phyloP scores from a whole-genome alignment of 2,888 invertebrate genomes.

The Microctonus brassicae region DNA sequence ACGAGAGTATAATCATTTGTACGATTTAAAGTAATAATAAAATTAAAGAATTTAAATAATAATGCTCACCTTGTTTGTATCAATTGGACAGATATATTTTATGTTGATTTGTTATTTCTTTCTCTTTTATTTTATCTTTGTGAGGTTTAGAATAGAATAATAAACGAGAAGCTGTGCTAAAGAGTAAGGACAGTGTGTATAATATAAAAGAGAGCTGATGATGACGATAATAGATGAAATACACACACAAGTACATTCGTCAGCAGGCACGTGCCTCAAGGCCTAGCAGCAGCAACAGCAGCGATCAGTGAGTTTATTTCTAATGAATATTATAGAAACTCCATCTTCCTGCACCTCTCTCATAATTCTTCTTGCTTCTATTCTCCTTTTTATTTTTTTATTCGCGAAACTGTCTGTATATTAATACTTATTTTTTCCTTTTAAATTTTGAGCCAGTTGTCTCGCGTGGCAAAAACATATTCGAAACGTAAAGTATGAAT shows the following conservation, averaged over 20 bases:
- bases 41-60: neutral
- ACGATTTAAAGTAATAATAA: neutral
- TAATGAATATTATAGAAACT: conserved; percentile 8
- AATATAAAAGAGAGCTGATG: conserved; percentile 21
- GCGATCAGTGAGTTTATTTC: conserved; percentile 18
- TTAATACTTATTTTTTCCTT: neutral
- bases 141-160: neutral
- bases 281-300: conserved; percentile 6
- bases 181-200: conserved; percentile 8
- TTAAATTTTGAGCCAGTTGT: conserved; percentile 42
- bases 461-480: conserved; percentile 10
- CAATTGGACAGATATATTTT: neutral
- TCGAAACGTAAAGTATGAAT: too few relatives aligned
- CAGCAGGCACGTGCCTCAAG: conserved; percentile 40
- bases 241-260: neutral
- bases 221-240: too few relatives aligned
- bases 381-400: neutral
- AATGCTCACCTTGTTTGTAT: neutral
- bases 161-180: too few relatives aligned
- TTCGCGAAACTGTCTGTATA: too few relatives aligned
- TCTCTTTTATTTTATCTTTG: neutral
- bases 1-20: conserved; percentile 4
- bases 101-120: neutral
- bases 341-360: neutral
- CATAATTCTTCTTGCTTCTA: neutral